These are phyloP conservation scores for Lepidothrix coronata DNA, from an alignment of 2,113 vertebrate genomes.

Conservation along the genomic window DNA sequence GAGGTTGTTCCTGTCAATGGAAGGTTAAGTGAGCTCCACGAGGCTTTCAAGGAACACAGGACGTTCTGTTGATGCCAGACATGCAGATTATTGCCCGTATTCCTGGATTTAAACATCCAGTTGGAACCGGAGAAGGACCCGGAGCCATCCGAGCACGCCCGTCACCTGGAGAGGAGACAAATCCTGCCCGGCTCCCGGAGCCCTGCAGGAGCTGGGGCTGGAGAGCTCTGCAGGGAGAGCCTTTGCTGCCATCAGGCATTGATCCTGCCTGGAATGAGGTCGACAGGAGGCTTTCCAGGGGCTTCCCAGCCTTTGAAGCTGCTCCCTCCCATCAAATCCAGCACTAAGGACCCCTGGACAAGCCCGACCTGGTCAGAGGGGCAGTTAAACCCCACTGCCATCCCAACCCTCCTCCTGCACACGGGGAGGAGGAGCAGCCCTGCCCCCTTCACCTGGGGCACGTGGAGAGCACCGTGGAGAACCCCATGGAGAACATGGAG, in stretches of 20 bases:
- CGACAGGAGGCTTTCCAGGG: neutral
- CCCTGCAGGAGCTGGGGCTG: neutral
- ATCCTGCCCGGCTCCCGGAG: neutral
- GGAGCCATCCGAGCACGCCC: neutral
- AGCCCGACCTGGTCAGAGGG: neutral
- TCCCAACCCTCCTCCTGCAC: too few relatives aligned
- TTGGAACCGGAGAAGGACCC: neutral
- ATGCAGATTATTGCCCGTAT: neutral
- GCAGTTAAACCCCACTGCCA: neutral
- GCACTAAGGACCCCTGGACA: neutral
- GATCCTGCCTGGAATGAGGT: neutral
- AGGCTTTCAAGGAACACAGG: slow-evolving; percentile 35
- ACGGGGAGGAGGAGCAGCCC: too few relatives aligned
- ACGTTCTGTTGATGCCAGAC: slow-evolving; percentile 21
- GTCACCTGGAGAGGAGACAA: neutral
- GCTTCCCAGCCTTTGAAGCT: neutral
- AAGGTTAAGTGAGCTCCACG: slow-evolving; percentile 13
- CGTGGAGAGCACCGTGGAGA: too few relatives aligned
- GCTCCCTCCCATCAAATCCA: neutral
- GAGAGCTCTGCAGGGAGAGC: neutral
- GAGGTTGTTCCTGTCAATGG: slow-evolving; percentile 10
- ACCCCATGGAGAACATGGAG: too few relatives aligned
- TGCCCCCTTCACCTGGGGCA: too few relatives aligned
- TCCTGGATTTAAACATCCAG: neutral
- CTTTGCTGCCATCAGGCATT: neutral